Percentiles rank a stretch among this genome's conserved stretches.
Conservation (phyloP, 37 sponge, comb jelly and placozoan species). For the Geodia barretti region DNA sequence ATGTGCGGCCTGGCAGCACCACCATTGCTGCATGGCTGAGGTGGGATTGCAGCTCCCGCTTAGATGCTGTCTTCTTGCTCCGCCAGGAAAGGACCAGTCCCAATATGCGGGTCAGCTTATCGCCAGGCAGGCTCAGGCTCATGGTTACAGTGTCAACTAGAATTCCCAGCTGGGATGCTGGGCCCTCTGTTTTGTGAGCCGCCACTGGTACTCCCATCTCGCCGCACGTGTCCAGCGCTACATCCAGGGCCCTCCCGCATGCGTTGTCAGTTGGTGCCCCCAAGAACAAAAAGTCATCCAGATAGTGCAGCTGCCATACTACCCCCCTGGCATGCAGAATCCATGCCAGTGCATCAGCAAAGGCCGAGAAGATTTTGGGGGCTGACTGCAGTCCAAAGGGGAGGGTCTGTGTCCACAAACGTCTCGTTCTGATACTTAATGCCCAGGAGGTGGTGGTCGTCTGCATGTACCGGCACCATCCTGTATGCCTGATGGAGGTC, state of each 20-base stretch:
- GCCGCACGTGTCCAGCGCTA: neutral
- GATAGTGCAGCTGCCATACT: neutral
- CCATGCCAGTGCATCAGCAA: conserved; percentile 19
- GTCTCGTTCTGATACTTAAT: neutral
- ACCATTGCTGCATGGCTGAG: conserved; percentile 39
- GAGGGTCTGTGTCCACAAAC: neutral
- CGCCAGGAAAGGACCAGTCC: conserved; percentile 1
- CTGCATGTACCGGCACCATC: conserved; percentile 13
- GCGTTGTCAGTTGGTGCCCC: neutral
- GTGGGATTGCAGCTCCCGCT: conserved; percentile 31
- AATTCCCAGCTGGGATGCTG: conserved; percentile 18
- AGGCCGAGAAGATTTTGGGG: conserved; percentile 19
- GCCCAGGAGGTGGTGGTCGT: neutral
- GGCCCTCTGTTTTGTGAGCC: conserved; percentile 20
- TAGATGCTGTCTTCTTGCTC: neutral
- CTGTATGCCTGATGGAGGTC: conserved; percentile 9
- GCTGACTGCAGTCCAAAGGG: conserved; percentile 19
- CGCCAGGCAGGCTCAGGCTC: conserved; percentile 1
- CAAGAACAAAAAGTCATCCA: conserved; percentile 26
- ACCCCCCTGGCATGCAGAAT: neutral
- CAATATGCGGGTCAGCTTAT: conserved; percentile 16
- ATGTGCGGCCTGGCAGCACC: conserved; percentile 24
- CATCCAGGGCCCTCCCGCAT: neutral
- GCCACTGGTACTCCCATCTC: conserved; percentile 22
- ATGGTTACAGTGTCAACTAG: conserved; percentile 5